phyloP scores from a whole-genome alignment of 35 echinoderm and acorn worm genomes.

The Amphiura filiformis region DNA sequence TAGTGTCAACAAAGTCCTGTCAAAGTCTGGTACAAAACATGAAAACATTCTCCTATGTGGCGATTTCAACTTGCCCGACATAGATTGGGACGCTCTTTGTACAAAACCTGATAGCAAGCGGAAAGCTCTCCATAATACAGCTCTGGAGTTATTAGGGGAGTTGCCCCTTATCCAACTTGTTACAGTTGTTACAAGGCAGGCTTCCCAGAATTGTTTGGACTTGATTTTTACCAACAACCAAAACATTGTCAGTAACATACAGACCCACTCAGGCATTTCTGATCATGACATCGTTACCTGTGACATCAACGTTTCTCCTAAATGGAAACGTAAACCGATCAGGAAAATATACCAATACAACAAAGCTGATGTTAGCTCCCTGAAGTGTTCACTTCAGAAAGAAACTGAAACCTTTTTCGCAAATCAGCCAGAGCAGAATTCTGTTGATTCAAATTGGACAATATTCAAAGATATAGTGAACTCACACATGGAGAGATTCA shows the following conservation, averaged over 20 bases:
- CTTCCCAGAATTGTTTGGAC: not conserved
- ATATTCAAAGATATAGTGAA: not conserved
- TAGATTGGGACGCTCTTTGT: not conserved
- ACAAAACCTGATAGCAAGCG: conserved; percentile 1
- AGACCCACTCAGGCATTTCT: not conserved
- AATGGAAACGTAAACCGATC: conserved; percentile 1
- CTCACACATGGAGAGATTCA: conserved; percentile 15
- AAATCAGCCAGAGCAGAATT: not conserved
- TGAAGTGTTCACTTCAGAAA: not conserved
- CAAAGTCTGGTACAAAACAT: not conserved
- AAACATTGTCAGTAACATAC: not conserved
- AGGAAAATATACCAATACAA: conserved; percentile 18
- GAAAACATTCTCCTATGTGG: not conserved
- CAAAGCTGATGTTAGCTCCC: not conserved
- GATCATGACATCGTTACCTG: conserved; percentile 14
- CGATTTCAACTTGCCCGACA: not conserved
- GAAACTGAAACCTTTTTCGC: not conserved
- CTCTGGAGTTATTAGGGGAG: conserved; percentile 9
- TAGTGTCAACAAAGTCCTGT: conserved; percentile 4
- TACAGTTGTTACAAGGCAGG: not conserved
- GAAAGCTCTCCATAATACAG: conserved; percentile 7
- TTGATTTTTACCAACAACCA: conserved; percentile 3
- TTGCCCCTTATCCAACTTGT: conserved; percentile 1
- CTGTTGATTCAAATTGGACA: not conserved
- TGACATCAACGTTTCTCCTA: conserved; percentile 30